These are phyloP conservation scores for Antheraea assamensis DNA, from an alignment of 2,888 invertebrate genomes.

Conservation along the genomic window DNA sequence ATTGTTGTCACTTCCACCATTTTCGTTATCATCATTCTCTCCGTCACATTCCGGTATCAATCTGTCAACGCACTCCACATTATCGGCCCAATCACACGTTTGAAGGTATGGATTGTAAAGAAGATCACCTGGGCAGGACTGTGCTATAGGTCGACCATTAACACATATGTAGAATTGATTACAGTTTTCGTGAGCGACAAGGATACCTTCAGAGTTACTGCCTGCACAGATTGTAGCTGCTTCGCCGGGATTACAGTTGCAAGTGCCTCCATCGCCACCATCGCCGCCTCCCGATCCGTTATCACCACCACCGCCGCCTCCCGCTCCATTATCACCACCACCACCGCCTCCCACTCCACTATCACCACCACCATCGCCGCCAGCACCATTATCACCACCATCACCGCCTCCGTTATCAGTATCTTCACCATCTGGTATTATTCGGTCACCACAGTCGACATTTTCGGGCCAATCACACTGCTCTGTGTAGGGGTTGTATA, in stretches of 20 bases:
- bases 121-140: conserved; percentile 33
- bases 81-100: conserved; percentile 42
- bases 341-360: conserved; percentile 28
- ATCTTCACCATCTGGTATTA: conserved; percentile 27
- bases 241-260: conserved; percentile 29
- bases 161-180: conserved; percentile 46
- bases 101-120: conserved; percentile 37
- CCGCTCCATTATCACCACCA: conserved; percentile 8
- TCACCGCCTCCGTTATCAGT: conserved; percentile 1
- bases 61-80: conserved; percentile 40
- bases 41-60: conserved; percentile 27
- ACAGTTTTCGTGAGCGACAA: conserved; percentile 50
- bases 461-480: conserved; percentile 44
- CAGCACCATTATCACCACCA: conserved; percentile 11
- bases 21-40: conserved; percentile 20
- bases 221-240: conserved; percentile 41
- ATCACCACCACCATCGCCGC: not conserved
- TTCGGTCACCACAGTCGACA: conserved; percentile 41
- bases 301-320: conserved; percentile 22
- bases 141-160: conserved; percentile 35
- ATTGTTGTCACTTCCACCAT: conserved; percentile 23
- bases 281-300: conserved; percentile 17
- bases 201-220: conserved; percentile 35
- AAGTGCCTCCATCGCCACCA: not conserved
- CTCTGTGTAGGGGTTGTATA: conserved; percentile 36